A percentile compares a stretch with the other conserved stretches of the same genome.
phyloP scores from a whole-genome alignment of 2,113 vertebrate genomes.

The Leptosomus discolor region DNA sequence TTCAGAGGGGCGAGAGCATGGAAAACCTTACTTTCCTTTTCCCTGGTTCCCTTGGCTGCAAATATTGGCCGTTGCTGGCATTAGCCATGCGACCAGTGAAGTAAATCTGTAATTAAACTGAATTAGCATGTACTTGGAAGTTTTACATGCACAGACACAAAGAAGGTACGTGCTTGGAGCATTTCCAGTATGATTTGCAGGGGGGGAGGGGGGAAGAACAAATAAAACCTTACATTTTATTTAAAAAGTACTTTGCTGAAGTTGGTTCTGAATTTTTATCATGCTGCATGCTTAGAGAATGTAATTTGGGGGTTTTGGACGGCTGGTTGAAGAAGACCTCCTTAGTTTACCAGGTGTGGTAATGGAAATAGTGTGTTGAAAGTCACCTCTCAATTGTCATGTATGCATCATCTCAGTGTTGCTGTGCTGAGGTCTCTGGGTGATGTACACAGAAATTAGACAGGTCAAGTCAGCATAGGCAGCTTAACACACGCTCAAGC shows the following conservation, averaged over 20 bases:
- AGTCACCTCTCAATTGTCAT: accelerated
- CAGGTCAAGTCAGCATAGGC: background rate
- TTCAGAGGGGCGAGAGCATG: background rate
- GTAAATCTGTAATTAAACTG: constrained; percentile 66
- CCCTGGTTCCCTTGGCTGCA: background rate
- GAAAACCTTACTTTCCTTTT: background rate
- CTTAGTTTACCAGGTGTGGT: background rate
- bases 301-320: background rate
- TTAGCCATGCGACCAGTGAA: background rate
- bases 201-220: background rate
- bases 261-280: background rate
- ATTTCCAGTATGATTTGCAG: constrained; percentile 31
- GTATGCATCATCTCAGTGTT: background rate
- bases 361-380: background rate
- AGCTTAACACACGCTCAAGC: accelerated
- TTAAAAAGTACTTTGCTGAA: background rate
- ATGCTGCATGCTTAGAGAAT: background rate
- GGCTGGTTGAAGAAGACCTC: background rate
- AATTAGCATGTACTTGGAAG: constrained; percentile 54
- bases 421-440: background rate
- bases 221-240: background rate
- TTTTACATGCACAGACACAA: constrained; percentile 27
- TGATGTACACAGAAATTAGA: background rate
- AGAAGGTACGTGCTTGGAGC: constrained; percentile 18
- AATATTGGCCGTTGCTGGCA: background rate